phyloP scores from a whole-genome alignment of 1,140 invertebrate species.

The Drosophila ercepeae region DNA sequence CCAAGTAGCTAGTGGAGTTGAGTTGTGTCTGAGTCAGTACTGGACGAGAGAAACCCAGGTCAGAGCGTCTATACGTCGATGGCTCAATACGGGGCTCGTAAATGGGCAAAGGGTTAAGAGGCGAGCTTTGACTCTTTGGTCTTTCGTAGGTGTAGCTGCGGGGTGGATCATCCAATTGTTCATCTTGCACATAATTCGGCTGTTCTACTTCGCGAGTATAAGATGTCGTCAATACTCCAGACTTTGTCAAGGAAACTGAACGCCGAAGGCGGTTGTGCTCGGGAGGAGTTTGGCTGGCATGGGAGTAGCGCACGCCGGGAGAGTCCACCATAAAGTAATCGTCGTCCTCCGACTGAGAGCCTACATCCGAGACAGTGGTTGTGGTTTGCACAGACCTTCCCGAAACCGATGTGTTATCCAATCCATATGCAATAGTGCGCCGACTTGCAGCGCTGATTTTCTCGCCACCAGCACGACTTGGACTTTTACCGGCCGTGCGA shows the following conservation, averaged over 20 bases:
- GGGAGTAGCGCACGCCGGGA: slow-evolving; percentile 3
- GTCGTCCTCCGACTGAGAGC: slow-evolving; percentile 69
- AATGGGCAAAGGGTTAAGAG: slow-evolving; percentile 11
- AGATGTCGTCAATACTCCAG: slow-evolving; percentile 68
- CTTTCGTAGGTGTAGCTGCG: slow-evolving; percentile 57
- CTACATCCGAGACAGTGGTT: slow-evolving; percentile 65
- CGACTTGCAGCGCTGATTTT: slow-evolving; percentile 37
- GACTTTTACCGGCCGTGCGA: slow-evolving; percentile 15
- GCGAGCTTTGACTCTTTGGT: slow-evolving; percentile 14
- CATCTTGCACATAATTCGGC: slow-evolving; percentile 13
- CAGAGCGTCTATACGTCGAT: slow-evolving; percentile 19
- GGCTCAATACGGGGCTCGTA: slow-evolving; percentile 42
- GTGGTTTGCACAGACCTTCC: slow-evolving; percentile 49
- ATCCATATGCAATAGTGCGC: slow-evolving; percentile 48
- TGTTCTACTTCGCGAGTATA: slow-evolving; percentile 57
- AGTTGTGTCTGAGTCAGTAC: slow-evolving; percentile 48
- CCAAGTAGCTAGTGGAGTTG: slow-evolving; percentile 63
- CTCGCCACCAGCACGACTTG: slow-evolving; percentile 3
- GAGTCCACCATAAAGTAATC: slow-evolving; percentile 37
- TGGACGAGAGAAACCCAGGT: slow-evolving; percentile 27
- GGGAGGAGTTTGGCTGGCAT: neutral
- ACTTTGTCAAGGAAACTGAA: slow-evolving; percentile 63
- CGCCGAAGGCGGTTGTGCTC: slow-evolving; percentile 31
- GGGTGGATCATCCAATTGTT: slow-evolving; percentile 21
- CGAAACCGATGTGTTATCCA: slow-evolving; percentile 29